Conservation (phyloP, 2,113 vertebrate species). For the Pogonocichla stellata region DNA sequence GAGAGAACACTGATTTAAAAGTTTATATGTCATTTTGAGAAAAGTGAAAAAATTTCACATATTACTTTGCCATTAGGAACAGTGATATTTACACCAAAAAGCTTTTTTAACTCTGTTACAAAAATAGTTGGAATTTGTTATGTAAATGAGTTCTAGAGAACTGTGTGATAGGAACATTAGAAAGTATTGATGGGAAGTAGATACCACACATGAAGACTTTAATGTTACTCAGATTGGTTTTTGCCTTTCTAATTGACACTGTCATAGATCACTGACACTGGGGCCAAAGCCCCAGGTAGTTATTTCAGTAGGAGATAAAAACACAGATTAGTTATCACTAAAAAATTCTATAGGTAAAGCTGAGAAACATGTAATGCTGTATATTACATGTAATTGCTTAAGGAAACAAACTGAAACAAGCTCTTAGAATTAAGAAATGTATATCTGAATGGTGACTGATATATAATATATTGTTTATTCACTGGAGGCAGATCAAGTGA, state of each 20-base stretch:
- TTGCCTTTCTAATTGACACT: neutral
- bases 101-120: fast-evolving
- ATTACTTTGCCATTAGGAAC: neutral
- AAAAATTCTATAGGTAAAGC: neutral
- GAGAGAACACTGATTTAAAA: neutral
- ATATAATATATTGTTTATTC: neutral
- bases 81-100: neutral
- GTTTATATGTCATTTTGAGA: neutral
- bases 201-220: neutral
- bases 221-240: neutral
- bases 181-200: neutral
- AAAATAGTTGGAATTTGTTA: neutral
- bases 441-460: neutral
- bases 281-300: neutral
- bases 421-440: neutral
- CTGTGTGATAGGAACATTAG: neutral
- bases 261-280: neutral
- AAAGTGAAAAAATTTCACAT: neutral
- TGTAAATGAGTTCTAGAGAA: neutral
- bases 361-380: neutral
- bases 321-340: neutral
- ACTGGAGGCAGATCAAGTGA: neutral
- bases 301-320: neutral
- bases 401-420: neutral
- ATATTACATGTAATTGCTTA: neutral